phyloP scores from a whole-genome alignment of 2,113 vertebrate species.

The Cyanocitta stelleri region DNA sequence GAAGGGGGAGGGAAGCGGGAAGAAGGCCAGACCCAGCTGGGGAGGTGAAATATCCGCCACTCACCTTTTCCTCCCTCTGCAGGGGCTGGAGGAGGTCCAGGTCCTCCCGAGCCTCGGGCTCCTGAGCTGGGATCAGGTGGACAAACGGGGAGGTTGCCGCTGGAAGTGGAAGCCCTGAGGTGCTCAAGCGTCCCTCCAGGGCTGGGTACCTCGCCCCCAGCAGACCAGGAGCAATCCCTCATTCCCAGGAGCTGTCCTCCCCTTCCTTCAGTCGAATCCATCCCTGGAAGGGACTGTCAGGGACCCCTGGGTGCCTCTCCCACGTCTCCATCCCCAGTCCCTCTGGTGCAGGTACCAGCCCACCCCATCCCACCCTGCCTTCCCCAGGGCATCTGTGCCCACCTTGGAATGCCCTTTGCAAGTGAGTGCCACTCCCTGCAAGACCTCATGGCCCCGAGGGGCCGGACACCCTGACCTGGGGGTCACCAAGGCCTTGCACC shows the following conservation, averaged over 20 bases:
- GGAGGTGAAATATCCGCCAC: background rate
- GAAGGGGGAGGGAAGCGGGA: background rate
- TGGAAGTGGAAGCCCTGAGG: background rate
- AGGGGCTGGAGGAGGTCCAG: background rate
- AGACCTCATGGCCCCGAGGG: accelerated
- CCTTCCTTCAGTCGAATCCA: accelerated
- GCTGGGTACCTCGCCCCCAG: background rate
- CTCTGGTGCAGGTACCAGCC: background rate
- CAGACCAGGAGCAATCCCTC: too few relatives aligned
- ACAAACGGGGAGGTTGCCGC: background rate
- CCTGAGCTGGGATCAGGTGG: background rate
- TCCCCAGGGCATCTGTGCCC: accelerated
- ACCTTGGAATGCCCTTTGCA: accelerated
- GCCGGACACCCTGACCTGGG: accelerated
- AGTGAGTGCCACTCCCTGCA: background rate
- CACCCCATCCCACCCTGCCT: background rate
- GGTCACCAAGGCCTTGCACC: background rate
- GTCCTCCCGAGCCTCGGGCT: background rate
- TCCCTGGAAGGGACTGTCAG: accelerated
- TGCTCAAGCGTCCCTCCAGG: background rate
- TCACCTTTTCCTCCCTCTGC: background rate
- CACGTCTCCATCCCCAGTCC: accelerated
- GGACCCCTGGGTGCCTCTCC: background rate
- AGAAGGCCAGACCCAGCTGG: background rate
- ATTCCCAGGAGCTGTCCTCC: background rate